A percentile compares a stretch with the other conserved stretches of the same genome.
Evolutionary conservation across 2,797 vertebrate genomes (phyloP).

Genomic region (Leucoraja ocellata): DNA sequence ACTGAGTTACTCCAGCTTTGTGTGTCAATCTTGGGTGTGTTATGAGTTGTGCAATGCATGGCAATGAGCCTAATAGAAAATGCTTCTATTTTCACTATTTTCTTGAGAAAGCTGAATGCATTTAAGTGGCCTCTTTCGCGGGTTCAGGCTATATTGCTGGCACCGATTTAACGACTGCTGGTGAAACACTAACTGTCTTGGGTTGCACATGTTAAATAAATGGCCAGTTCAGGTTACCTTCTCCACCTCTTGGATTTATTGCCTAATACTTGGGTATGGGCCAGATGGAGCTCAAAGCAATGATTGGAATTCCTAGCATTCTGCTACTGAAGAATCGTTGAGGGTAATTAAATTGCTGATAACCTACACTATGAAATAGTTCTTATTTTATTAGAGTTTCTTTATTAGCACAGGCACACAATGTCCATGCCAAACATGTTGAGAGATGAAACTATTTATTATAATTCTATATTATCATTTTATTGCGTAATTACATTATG

Average conservation of each 20-base stretch:
- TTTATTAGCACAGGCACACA: background rate
- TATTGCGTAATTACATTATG: background rate
- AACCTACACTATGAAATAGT: background rate
- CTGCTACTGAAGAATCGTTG: background rate
- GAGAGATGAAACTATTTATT: too few species aligned
- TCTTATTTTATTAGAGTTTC: background rate
- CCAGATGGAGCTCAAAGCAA: background rate
- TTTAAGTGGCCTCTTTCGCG: background rate
- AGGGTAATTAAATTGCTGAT: background rate
- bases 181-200: conserved; percentile 52
- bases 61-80: background rate
- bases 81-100: background rate
- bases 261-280: conserved; percentile 46
- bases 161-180: conserved; percentile 57
- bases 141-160: conserved; percentile 39
- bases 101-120: background rate
- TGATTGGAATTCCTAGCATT: background rate
- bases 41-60: background rate
- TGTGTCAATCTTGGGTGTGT: too few species aligned
- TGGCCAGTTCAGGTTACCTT: conserved; percentile 56
- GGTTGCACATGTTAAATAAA: conserved; percentile 62
- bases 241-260: conserved; percentile 51
- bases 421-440: too few species aligned
- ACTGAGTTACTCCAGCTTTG: too few species aligned
- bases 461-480: background rate